Evolutionary conservation across 1,140 invertebrate genomes (phyloP), one percentile per base, ranked within the genome.

Genomic region (Eulimnadia texana): DNA sequence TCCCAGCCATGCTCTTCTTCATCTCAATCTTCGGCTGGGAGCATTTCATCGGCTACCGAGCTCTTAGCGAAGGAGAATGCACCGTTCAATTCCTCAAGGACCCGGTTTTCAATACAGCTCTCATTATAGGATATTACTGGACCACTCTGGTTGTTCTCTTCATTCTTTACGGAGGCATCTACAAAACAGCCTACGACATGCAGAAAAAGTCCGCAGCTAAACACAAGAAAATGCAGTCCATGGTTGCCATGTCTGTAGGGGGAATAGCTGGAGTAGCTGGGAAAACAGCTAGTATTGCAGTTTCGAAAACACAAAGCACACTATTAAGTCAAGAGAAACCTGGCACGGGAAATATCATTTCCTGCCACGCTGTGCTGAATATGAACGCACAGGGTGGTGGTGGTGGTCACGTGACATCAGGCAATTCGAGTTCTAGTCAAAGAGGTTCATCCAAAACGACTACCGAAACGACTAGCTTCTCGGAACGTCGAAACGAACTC

Each of bases 11-110:
- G 16, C 76, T 99, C 3, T 99, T 99, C 73, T 99, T 99, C 72
- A 93, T 93, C 58, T 93, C 91, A 58, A 98, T 99, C 64, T 97
- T 99, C 70, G 96, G 95, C 27, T 99, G 97, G 94, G 94, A 98
- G 71, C 90, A 94, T 71, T 98, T 98, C 69, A 85, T 93, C 29
- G 95, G 94, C 1, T 88, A 87, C 68, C 76, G 93, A 60, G 90
- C 95, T 68, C 75, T 97, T 20, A 75, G 82, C 62, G 85, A 88
- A 0, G 87, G 88, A 3, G 84, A 95, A 71, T 99, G 96, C 72
- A 88, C 92, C 49, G 96, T 98, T 1, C 95, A 98, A 74, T 99
- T 99, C 74, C 80, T 98, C 47, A 94, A 95, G 74, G 93, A 98
- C 75, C 93, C 95, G 0, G 81, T 98, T 24, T 99, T 98, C 75